Base-by-base conservation (phyloP, 2,888 invertebrate species). In the Limenitis camilla region DNA sequence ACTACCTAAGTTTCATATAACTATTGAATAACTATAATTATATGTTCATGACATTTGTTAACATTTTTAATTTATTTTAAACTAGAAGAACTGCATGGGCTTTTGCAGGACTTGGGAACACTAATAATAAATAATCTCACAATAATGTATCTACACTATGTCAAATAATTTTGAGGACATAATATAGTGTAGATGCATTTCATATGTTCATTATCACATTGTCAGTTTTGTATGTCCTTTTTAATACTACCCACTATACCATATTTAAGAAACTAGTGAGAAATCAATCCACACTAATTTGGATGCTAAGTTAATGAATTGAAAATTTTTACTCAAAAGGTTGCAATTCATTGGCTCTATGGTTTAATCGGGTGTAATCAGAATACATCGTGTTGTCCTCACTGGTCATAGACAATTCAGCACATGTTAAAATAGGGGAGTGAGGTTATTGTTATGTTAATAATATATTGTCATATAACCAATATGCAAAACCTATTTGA, bases 401-500 rank as follows among this genome's bases (percentile, higher is more conserved):
- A 79, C 77, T 54, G 71, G 63, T 71, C 82, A 81, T 80, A 81
- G 81, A 81, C 81, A 80, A 78, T 72, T 68, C 69, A 70, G 64
- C 69, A 69, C 47, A 40, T 42, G 31, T 32, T n/a, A 19, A 36
- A 52, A 39, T 39, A 38, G 31, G 36, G 43, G 36, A 27, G 33
- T 44, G 42, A 50, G 19, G 46, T 46, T 45, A 29, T 10, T 45
- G 28, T 19, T 31, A 35, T 42, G 31, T 30, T 19, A 40, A 35
- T 11, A 29, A 53, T 19, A 8, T 43, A 31, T 31, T 43, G 39
- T 31, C 31, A 40, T 49, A 47, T 46, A 39, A 40, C 44, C 39
- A 50, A 49, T 50, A 44, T 8, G 5, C 1, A 11, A n/a, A n/a
- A n/a, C n/a, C n/a, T n/a, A n/a, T n/a, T n/a, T n/a, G n/a, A n/a